phyloP scores from a whole-genome alignment of 2,888 invertebrate species.

The Pseudeuparius sepicola region DNA sequence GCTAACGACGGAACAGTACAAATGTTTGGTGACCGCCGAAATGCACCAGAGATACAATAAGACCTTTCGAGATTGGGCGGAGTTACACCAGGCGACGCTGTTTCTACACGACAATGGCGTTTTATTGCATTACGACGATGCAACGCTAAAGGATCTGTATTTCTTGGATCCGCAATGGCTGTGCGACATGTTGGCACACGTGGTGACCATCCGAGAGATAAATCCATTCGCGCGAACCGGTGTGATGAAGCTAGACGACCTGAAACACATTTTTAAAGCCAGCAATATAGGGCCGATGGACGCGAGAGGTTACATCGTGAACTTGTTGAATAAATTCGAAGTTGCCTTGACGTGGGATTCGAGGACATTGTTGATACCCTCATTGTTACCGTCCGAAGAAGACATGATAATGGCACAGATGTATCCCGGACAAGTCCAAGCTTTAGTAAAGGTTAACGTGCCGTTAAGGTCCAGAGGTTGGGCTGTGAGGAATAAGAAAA shows the following conservation, averaged over 20 bases:
- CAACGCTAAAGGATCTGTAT: conserved; percentile 86
- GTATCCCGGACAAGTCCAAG: conserved; percentile 36
- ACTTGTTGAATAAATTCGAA: conserved; percentile 92
- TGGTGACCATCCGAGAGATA: conserved; percentile 93
- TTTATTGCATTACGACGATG: conserved; percentile 87
- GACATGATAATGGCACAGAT: conserved; percentile 44
- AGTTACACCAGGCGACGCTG: conserved; percentile 89
- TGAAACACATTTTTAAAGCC: conserved; percentile 88
- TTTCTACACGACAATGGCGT: conserved; percentile 98
- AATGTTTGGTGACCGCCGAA: conserved; percentile 48
- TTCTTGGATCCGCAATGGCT: conserved; percentile 98
- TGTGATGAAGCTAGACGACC: conserved; percentile 87
- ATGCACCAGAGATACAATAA: conserved; percentile 60
- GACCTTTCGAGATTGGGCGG: conserved; percentile 78
- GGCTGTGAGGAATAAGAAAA: conserved; percentile 52
- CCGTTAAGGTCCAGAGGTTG: conserved; percentile 58
- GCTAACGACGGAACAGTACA: conserved; percentile 69
- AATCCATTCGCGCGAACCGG: conserved; percentile 90
- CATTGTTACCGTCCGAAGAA: conserved; percentile 75
- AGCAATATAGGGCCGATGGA: conserved; percentile 63
- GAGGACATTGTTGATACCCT: conserved; percentile 81
- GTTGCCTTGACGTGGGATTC: conserved; percentile 95
- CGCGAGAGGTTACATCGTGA: conserved; percentile 73
- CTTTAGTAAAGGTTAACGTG: conserved; percentile 42
- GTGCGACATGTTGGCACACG: conserved; percentile 94